A percentile compares a stretch with the other conserved stretches of the same genome.
phyloP scores from a whole-genome alignment of 2,113 vertebrate species.

The Gambusia affinis region DNA sequence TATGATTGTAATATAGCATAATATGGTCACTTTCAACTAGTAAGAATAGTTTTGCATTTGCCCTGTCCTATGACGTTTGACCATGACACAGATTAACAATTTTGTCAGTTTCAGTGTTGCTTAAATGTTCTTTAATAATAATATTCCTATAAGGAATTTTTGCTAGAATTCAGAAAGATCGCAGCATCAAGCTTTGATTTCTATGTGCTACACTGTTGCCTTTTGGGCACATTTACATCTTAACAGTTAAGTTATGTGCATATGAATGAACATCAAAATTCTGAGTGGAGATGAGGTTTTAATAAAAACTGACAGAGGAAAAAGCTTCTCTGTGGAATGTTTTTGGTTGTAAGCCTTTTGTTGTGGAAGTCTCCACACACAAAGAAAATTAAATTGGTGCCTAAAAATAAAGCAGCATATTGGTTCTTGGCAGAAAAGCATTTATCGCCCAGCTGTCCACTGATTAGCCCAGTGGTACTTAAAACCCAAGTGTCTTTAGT shows the following conservation, averaged over 20 bases:
- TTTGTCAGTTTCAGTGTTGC: slow-evolving; percentile 13
- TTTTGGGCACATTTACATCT: slow-evolving; percentile 46
- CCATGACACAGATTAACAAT: not conserved
- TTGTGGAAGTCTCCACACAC: not conserved
- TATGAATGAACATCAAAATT: slow-evolving; percentile 51
- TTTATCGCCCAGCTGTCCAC: not conserved
- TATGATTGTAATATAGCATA: too few relatives aligned
- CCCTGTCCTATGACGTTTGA: not conserved
- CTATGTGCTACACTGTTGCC: slow-evolving; percentile 46
- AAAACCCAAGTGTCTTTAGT: not conserved
- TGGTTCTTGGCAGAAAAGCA: not conserved
- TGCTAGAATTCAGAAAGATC: slow-evolving; percentile 10
- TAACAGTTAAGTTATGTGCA: slow-evolving; percentile 57
- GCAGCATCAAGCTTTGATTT: slow-evolving; percentile 30
- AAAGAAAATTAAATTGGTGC: slow-evolving; percentile 3
- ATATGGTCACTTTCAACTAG: too few relatives aligned
- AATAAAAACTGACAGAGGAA: slow-evolving; percentile 36
- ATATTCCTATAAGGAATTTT: slow-evolving; percentile 12
- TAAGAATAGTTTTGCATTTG: too few relatives aligned
- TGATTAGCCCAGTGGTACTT: slow-evolving; percentile 14
- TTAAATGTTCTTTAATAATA: slow-evolving; percentile 34
- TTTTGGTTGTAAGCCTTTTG: not conserved
- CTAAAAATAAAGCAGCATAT: not conserved
- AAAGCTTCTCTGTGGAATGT: slow-evolving; percentile 16
- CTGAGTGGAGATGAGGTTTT: slow-evolving; percentile 17